Evolutionary conservation across 1,140 invertebrate species (phyloP), one percentile per base, ranked within the genome.

Genomic region (Cyclina sinensis): DNA sequence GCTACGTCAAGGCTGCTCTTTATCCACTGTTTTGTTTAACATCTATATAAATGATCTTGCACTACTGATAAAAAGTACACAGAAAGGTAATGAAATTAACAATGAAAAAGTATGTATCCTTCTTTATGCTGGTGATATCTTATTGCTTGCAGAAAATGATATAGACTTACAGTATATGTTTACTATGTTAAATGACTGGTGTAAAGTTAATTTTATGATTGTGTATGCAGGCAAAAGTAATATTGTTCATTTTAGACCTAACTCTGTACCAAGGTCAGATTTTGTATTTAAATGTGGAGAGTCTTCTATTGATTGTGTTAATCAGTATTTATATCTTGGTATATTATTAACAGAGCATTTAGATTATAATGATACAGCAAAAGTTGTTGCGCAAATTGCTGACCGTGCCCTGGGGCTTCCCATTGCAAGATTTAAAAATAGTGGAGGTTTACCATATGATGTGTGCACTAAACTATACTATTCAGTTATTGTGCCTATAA

Each of bases 401-500:
- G 30, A 16, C 51, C 30, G 37, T 37, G 54, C 35, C 39, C 35
- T 86, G n/a, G 35, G 54, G 24, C 24, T 85, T 30, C 30, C 54
- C 18, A 85, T 85, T 73, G 21, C 68, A 7, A 5, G 51, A n/a
- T 73, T 27, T 32, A 84, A 73, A 73, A 21, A 11, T 39, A 21
- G 24, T 32, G 65, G 82, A 11, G 62, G 39, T 18, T 43, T 70
- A n/a, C 68, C 32, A 0, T 43, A 68, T 54, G 24, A 32, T n/a
- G 30, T 39, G 4, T 82, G 18, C 39, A 82, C 24, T 4, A 62
- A 65, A 82, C 43, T 82, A 59, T 88, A 68, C 65, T 24, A 88
- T 39, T 51, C 86, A n/a, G 16, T 68, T 43, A 78, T 88, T 24
- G 59, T 54, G 35, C 24, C 86, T 30, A 35, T 65, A 7, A 80